Conservation (phyloP, 2,113 vertebrate genomes). For the Lipotes vexillifer region DNA sequence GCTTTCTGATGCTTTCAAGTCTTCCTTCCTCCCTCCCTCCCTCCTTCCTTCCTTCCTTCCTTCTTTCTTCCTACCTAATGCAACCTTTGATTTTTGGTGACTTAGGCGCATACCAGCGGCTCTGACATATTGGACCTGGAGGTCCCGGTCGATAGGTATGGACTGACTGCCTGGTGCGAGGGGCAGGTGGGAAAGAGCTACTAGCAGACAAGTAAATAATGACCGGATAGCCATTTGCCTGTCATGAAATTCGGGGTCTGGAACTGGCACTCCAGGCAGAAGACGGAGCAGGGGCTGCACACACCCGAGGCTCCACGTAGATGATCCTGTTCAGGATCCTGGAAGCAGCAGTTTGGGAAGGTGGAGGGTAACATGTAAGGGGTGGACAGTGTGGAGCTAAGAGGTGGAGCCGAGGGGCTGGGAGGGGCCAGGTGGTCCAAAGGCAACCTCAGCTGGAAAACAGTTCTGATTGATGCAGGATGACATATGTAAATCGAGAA, state of each 20-base stretch:
- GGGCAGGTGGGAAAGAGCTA: no score
- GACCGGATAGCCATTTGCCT: rapidly evolving
- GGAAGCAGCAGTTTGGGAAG: rapidly evolving
- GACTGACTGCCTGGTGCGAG: not conserved
- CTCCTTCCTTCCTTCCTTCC: no score
- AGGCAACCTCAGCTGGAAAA: not conserved
- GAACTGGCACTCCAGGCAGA: not conserved
- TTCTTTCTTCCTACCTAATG: no score
- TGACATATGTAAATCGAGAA: rapidly evolving
- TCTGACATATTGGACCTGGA: rapidly evolving
- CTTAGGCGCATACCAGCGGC: not conserved
- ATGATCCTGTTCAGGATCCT: rapidly evolving
- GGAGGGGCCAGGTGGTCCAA: not conserved
- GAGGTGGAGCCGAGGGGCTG: rapidly evolving
- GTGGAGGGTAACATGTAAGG: not conserved
- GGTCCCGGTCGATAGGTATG: rapidly evolving
- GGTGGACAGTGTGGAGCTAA: rapidly evolving
- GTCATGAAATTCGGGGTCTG: not conserved
- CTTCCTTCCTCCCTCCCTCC: no score
- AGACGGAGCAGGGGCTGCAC: not conserved
- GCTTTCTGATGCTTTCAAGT: not conserved
- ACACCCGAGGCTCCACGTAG: rapidly evolving
- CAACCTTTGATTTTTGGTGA: not conserved
- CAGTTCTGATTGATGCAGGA: rapidly evolving
- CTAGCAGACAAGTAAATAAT: not conserved